phyloP scores from a whole-genome alignment of 2,113 vertebrate species.

The Origma solitaria region DNA sequence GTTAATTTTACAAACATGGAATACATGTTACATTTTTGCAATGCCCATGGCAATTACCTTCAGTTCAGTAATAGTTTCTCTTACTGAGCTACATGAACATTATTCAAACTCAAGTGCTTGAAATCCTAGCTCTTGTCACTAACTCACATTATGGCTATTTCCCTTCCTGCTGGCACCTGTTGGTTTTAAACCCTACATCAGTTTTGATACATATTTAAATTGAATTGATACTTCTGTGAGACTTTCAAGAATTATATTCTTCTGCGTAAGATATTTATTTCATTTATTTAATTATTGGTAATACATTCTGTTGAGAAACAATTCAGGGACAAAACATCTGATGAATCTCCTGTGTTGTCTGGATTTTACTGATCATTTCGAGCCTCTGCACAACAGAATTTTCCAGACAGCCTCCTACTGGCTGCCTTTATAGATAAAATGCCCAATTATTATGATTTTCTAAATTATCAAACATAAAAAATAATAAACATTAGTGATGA shows the following conservation, averaged over 20 bases:
- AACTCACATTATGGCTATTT: neutral
- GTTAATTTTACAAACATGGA: neutral
- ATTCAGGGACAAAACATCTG: neutral
- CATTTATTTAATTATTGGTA: neutral
- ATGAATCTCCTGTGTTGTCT: neutral
- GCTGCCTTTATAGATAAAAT: neutral
- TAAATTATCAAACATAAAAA: neutral
- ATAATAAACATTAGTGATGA: neutral
- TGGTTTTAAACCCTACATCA: neutral
- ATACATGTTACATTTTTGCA: neutral
- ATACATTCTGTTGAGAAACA: neutral
- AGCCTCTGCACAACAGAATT: neutral
- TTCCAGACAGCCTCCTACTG: neutral
- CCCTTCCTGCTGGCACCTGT: rapidly evolving
- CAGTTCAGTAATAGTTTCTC: neutral
- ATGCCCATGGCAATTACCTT: neutral
- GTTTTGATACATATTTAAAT: neutral
- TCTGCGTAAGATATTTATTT: neutral
- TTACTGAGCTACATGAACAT: neutral
- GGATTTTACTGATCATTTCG: neutral
- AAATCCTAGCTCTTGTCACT: neutral
- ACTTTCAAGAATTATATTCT: neutral
- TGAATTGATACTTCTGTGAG: neutral
- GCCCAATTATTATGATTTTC: neutral
- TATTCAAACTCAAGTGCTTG: neutral